These are phyloP conservation scores for Eupleurogrammus muticus DNA, from an alignment of 2,797 vertebrate species.

Conservation along the genomic window DNA sequence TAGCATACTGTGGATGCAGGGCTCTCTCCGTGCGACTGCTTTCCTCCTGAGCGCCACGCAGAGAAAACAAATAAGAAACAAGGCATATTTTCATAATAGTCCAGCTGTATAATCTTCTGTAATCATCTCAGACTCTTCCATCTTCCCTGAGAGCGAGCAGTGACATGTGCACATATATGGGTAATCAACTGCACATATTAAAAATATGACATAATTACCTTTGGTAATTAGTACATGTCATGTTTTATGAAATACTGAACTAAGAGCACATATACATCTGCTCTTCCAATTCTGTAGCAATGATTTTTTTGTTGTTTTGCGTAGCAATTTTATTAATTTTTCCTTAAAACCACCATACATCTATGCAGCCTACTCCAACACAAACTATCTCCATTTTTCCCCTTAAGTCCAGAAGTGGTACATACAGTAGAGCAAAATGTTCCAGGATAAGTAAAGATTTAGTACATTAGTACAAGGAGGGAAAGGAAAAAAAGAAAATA, in stretches of 20 bases:
- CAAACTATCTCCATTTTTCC: no score
- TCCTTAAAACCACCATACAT: no score
- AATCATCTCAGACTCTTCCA: constrained; percentile 31
- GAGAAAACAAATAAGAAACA: constrained; percentile 42
- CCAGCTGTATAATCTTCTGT: constrained; percentile 45
- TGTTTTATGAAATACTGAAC: background rate
- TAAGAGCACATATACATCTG: background rate
- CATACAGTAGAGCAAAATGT: no score
- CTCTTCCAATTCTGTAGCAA: background rate
- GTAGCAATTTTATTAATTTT: no score
- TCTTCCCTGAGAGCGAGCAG: constrained; percentile 22
- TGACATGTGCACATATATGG: constrained; percentile 9
- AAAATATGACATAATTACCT: background rate
- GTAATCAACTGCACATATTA: background rate
- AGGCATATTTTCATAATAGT: constrained; percentile 30
- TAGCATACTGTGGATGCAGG: constrained; percentile 20
- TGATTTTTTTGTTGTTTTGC: background rate
- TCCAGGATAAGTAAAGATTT: no score
- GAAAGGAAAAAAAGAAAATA: no score
- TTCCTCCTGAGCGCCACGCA: constrained; percentile 19
- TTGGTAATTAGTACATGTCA: background rate
- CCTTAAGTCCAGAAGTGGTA: no score
- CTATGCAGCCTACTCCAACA: no score
- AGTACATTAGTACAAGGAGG: no score
- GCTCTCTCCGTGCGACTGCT: constrained; percentile 22